Base-by-base conservation (phyloP, 2,888 invertebrate species). In the Synergus japonicus region DNA sequence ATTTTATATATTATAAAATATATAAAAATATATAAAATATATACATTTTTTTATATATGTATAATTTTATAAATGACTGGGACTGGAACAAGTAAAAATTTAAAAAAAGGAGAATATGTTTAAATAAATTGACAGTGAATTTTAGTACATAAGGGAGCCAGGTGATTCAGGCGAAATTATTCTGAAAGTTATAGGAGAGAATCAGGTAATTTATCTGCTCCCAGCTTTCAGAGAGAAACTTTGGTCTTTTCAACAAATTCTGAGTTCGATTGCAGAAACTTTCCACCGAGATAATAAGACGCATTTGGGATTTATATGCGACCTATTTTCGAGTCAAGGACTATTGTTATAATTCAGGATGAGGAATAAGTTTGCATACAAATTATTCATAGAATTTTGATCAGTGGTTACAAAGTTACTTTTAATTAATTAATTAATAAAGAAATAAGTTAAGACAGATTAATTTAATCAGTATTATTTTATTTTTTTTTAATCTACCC, bases 201-300 rank as follows among this genome's bases (percentile, higher is more conserved):
- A 29, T 29, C 29, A 29, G 15, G n/a, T 8, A 54, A n/a, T 54
- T 54, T 54, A n/a, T 54, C n/a, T 54, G 54, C 54, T 49, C 7
- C 5, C 15, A 12, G 79, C 18, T 46, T n/a, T 4, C 49, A 4
- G 7, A 76, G 49, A 15, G 78, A 81, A 78, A 76, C 76, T 66
- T 65, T 65, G 43, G 65, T 65, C n/a, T 44, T 46, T 18, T 43
- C 44, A 18, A 46, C 67, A 67, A 67, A 67, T 67, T 7, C 67
- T 18, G 22, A 22, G 22, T 67, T 67, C 67, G 22, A 67, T 67
- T 67, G 22, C 18, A 67, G 44, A 67, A 44, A 67, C 44, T 67
- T 67, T 67, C 22, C 67, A 67, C 44, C 46, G 44, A 67, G 44
- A 67, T 44, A 67, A 67, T 37, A 7, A 29, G 15, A 41, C 22